Percentiles rank a stretch among this genome's conserved stretches.
These are phyloP conservation scores for Anoncus sp. DNA, from an alignment of 2,888 invertebrate genomes.

Conservation along the genomic window DNA sequence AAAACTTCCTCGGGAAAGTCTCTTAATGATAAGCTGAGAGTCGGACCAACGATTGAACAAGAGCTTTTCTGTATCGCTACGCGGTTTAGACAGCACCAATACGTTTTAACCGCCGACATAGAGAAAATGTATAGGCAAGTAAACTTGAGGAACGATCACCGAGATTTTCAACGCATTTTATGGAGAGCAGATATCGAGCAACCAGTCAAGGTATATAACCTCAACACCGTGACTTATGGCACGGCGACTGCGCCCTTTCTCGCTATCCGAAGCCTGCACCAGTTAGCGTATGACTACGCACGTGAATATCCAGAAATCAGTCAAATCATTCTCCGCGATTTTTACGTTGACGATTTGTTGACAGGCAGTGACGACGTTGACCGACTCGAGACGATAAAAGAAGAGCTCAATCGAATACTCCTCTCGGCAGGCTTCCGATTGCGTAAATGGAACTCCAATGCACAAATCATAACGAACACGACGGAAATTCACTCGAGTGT, in stretches of 20 bases:
- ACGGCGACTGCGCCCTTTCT: constrained; percentile 47
- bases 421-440: constrained; percentile 18
- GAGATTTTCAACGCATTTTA: constrained; percentile 51
- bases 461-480: constrained; percentile 15
- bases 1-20: constrained; percentile 52
- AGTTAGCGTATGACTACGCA: constrained; percentile 36
- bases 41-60: constrained; percentile 67
- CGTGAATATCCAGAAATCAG: constrained; percentile 18
- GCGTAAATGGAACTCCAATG: constrained; percentile 44
- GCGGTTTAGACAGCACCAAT: constrained; percentile 40
- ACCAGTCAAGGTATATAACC: constrained; percentile 24
- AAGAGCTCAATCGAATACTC: constrained; percentile 16
- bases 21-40: constrained; percentile 60
- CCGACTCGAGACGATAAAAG: neutral
- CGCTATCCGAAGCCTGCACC: constrained; percentile 41
- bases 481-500: neutral
- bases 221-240: constrained; percentile 57
- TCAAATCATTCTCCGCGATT: constrained; percentile 28
- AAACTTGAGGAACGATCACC: constrained; percentile 24
- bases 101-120: constrained; percentile 57
- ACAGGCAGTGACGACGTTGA: constrained; percentile 12
- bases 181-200: constrained; percentile 30
- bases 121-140: constrained; percentile 59
- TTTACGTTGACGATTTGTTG: constrained; percentile 37
- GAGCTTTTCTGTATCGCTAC: constrained; percentile 66